Base-by-base conservation (phyloP, 2,888 invertebrate species). In the Hemistola chrysoprasaria region DNA sequence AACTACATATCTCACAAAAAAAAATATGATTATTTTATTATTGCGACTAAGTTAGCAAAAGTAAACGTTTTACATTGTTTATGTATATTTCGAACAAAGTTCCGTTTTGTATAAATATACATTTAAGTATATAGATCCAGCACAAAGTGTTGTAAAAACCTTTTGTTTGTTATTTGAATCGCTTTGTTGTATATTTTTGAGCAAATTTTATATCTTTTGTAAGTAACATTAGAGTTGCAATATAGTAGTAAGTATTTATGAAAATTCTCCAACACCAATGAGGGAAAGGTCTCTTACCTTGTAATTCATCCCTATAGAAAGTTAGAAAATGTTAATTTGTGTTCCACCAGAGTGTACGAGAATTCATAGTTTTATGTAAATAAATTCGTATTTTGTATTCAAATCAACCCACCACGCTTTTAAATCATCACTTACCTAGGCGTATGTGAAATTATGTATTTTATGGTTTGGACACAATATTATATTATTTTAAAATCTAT, bases 61-160 rank as follows among this genome's bases (percentile, higher is more conserved):
- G 32, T 32, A 41, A 50, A 50, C 46, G 40, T 53, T 54, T 44
- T 40, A 30, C 16, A 43, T 28, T n/a, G 23, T 44, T 43, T 36
- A 35, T 79, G 74, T 80, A 78, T 78, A 78, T 80, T 76, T 75
- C 75, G 83, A 83, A 83, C 83, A 77, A 78, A 83, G 83, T 83
- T 83, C 83, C 75, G 16, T 36, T 58, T 41, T 65, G 58, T 70
- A 64, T 60, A 63, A 60, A 44, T 50, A 60, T 63, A 64, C 63
- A 56, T 55, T 11, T 30, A 40, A 72, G 67, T 73, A 70, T 53
- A 73, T 74, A 73, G 50, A 55, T 55, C 30, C 74, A 73, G 76
- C 80, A 80, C 80, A 73, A 72, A 78, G 80, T 80, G 80, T 80
- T 78, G 76, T 71, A 62, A 61, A 60, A 60, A 58, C 46, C 48